Base-by-base conservation (phyloP, 2,113 vertebrate species). In the Redunca redunca region DNA sequence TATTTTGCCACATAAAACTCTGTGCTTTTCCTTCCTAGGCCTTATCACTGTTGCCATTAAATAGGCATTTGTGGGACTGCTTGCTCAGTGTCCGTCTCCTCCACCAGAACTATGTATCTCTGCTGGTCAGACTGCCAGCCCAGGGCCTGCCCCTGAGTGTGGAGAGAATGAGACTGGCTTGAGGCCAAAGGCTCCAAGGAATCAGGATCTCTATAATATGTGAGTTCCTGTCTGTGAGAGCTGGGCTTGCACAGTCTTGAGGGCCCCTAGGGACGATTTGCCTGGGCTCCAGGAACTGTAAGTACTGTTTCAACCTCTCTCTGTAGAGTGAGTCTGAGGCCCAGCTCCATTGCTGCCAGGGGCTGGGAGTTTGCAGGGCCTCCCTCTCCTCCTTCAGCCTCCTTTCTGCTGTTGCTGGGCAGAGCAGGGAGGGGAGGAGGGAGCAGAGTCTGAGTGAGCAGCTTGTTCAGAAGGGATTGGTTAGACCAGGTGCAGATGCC, bases 271-370 rank as follows among this genome's bases (percentile, higher is more conserved):
- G 95, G 97, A 97, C 90, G 1, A 62, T 89, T 36, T 97, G 95
- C 94, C 92, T 96, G 94, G 86, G 83, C 80, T 98, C 96, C 97
- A 96, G 97, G 92, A 97, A 97, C 74, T 62, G 26, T 23, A 96
- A 96, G 94, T 94, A 97, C 97, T 97, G 95, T 97, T 97, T 96
- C 96, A 97, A 97, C 94, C 96, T 97, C 96, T 86, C 87, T 90
- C 36, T 83, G 46, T 83, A 97, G 71, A 94, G 90, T 50, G 90
- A 98, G 71, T 92, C 71, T 74, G 98, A 74, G 94, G 88, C 92
- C 95, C 96, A 64, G 91, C 85, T 95, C 60, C 91, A 30, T 26
- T 83, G 89, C 94, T 96, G 92, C 95, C 96, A 97, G 91, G 96
- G 64, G 74, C 94, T 98, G 94, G 94, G 95, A 97, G 90, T 85